Conservation (phyloP, 2,888 invertebrate genomes). For the Pristionchus fissidentatus region DNA sequence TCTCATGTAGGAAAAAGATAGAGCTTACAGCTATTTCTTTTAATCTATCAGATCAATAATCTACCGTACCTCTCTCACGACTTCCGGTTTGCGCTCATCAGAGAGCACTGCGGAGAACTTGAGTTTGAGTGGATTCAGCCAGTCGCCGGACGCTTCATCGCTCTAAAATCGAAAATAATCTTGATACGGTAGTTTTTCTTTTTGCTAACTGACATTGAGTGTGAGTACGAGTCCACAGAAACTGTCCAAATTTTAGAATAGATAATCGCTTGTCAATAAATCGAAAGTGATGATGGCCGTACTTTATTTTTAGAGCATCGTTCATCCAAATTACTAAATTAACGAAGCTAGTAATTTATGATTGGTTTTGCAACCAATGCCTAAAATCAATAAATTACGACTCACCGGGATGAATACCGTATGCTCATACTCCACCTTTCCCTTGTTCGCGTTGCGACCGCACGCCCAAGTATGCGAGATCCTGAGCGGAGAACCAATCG, state of each 20-base stretch:
- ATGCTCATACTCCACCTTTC: conserved; percentile 56
- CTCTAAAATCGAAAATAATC: neutral
- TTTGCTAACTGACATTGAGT: neutral
- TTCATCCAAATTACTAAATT: no score
- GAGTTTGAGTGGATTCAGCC: conserved; percentile 77
- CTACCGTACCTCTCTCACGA: conserved; percentile 30
- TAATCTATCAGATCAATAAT: conserved; percentile 10
- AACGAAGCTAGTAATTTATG: no score
- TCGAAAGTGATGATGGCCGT: no score
- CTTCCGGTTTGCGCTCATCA: conserved; percentile 46
- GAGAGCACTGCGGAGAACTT: conserved; percentile 68
- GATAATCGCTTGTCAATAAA: no score
- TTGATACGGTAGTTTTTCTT: neutral
- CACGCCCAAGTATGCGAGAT: conserved; percentile 66
- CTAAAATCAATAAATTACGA: conserved; percentile 26
- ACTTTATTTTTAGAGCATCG: no score
- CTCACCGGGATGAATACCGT: conserved; percentile 67
- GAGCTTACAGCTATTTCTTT: no score
- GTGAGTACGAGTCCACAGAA: neutral
- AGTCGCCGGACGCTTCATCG: conserved; percentile 74
- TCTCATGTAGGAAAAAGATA: no score
- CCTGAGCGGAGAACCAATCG: neutral
- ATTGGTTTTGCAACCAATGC: no score
- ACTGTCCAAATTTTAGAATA: neutral
- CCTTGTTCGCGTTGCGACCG: conserved; percentile 65